Percentiles rank a stretch among this genome's conserved stretches.
phyloP scores from a whole-genome alignment of 2,797 vertebrate species.

The Tokudaia muenninki region DNA sequence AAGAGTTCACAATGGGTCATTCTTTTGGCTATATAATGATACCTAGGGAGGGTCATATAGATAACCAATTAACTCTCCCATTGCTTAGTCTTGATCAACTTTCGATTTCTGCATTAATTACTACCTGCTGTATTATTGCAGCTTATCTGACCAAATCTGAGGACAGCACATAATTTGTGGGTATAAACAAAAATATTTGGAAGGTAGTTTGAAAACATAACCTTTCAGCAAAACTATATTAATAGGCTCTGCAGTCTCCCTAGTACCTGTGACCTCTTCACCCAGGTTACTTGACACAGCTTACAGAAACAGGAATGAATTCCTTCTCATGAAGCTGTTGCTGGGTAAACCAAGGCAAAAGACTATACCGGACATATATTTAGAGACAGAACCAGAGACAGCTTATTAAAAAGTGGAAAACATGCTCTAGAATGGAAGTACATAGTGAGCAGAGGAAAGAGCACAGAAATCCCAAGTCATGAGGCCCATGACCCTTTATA shows the following conservation, averaged over 20 bases:
- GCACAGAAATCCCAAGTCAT: neutral
- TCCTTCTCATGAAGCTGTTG: neutral
- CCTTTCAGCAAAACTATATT: neutral
- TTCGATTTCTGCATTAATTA: neutral
- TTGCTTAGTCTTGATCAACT: neutral
- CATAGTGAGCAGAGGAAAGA: neutral
- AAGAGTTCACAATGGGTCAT: neutral
- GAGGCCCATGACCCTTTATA: neutral
- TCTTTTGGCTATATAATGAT: neutral
- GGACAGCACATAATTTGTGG: neutral
- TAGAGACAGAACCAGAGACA: neutral
- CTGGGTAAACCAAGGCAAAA: neutral
- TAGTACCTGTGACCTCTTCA: neutral
- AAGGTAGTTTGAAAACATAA: neutral
- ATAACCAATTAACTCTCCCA: neutral
- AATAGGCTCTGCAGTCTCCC: neutral
- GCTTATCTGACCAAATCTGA: neutral
- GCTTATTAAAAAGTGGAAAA: neutral
- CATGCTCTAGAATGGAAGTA: neutral
- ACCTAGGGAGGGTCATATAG: neutral
- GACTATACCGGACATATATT: neutral
- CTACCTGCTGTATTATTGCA: neutral
- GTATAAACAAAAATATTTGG: neutral
- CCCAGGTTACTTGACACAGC: neutral
- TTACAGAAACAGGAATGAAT: neutral